Percentiles rank a stretch among this genome's conserved stretches.
Conservation (phyloP, 2,888 invertebrate species). For the Stramonita haemastoma region DNA sequence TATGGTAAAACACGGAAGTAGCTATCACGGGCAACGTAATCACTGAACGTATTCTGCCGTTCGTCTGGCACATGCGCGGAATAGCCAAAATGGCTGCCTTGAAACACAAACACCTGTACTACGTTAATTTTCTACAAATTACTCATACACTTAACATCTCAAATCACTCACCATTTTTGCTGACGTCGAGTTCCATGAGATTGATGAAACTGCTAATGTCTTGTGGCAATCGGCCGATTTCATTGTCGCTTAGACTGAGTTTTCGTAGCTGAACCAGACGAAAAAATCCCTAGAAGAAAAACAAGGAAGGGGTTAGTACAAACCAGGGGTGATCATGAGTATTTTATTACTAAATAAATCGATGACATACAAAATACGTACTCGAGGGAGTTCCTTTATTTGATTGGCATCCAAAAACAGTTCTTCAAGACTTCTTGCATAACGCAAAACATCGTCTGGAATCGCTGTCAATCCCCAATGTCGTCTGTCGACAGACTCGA, state of each 20-base stretch:
- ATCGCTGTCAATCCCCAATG: conserved; percentile 98
- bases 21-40: not conserved
- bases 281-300: conserved; percentile 92
- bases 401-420: conserved; percentile 98
- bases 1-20: no score
- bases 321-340: not conserved
- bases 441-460: conserved; percentile 98
- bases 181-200: conserved; percentile 98
- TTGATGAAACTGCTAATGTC: conserved; percentile 99
- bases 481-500: conserved; percentile 99
- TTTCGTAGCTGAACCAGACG: conserved; percentile 91
- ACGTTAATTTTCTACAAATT: no score
- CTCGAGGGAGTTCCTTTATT: conserved; percentile 98
- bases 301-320: conserved; percentile 34
- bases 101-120: conserved; percentile 44
- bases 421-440: conserved; percentile 98
- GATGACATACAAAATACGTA: conserved; percentile 78
- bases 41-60: conserved; percentile 28
- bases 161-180: conserved; percentile 93
- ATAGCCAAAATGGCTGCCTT: conserved; percentile 66
- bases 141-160: no score
- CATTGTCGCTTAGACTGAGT: conserved; percentile 98
- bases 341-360: not conserved
- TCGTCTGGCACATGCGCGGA: conserved; percentile 43
- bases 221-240: conserved; percentile 95